Percentiles rank a stretch among this genome's conserved stretches.
These are phyloP conservation scores for Tricholauxania praeusta DNA, from an alignment of 2,888 invertebrate genomes.

Conservation along the genomic window DNA sequence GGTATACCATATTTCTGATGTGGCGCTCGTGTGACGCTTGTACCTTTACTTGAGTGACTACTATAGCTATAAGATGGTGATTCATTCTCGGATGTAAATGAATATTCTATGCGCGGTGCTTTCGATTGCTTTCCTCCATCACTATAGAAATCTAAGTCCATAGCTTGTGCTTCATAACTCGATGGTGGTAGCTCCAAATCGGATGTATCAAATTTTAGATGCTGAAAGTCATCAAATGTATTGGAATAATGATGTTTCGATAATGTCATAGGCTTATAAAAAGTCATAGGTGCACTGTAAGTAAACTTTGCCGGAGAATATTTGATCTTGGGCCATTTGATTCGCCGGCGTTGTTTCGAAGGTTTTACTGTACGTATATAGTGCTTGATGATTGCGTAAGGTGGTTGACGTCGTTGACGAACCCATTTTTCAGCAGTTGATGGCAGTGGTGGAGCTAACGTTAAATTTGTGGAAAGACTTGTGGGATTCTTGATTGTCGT, in stretches of 20 bases:
- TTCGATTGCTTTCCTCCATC: constrained; percentile 54
- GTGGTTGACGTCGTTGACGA: constrained; percentile 62
- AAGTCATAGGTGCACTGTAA: constrained; percentile 47
- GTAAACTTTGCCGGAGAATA: constrained; percentile 56
- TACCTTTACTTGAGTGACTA: constrained; percentile 39
- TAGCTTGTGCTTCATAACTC: constrained; percentile 60
- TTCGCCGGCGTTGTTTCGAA: constrained; percentile 52
- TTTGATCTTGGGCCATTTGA: constrained; percentile 56
- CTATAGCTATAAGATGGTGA: constrained; percentile 44
- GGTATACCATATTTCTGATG: constrained; percentile 55
- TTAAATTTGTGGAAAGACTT: constrained; percentile 19
- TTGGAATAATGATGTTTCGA: constrained; percentile 43
- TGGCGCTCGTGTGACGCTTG: constrained; percentile 41
- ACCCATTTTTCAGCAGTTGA: constrained; percentile 57
- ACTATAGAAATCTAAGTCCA: constrained; percentile 62
- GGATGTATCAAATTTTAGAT: constrained; percentile 55
- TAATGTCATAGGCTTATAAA: constrained; percentile 49
- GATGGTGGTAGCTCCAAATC: constrained; percentile 59
- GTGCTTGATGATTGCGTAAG: constrained; percentile 53
- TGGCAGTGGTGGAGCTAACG: constrained; percentile 44
- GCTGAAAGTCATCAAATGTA: constrained; percentile 56
- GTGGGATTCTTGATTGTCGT: constrained; percentile 26
- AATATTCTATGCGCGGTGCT: constrained; percentile 53
- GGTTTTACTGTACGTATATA: constrained; percentile 53
- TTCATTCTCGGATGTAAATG: constrained; percentile 38